Percentiles rank a stretch among this genome's conserved stretches.
Evolutionary conservation across 2,113 vertebrate genomes (phyloP).

Genomic region (Nansenia antarctica): DNA sequence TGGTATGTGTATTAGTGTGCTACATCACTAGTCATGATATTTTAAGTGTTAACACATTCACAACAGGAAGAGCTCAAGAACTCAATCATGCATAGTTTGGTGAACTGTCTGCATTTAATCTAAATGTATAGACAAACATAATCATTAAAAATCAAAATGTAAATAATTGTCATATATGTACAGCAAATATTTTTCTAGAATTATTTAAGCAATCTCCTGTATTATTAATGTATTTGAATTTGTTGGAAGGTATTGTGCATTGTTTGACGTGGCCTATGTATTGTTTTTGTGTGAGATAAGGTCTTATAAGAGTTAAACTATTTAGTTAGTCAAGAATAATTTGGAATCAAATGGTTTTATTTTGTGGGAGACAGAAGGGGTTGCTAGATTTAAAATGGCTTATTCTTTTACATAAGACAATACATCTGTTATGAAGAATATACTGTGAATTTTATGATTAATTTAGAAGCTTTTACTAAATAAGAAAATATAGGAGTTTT

Average conservation of each 20-base stretch:
- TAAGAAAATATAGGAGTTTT: conserved; percentile 31
- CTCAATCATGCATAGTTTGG: not conserved
- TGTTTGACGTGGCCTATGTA: conserved; percentile 52
- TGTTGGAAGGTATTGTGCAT: conserved; percentile 57
- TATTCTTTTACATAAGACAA: too few species aligned
- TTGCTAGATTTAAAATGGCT: too few species aligned
- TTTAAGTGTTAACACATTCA: not conserved
- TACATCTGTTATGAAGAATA: conserved; percentile 35
- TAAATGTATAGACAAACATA: conserved; percentile 33
- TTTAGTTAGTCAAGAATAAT: conserved; percentile 29
- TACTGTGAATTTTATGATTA: conserved; percentile 54
- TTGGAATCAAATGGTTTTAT: conserved; percentile 35
- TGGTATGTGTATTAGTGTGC: too few species aligned
- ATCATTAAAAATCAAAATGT: conserved; percentile 75
- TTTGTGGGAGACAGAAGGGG: conserved; percentile 21
- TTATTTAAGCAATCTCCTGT: conserved; percentile 92
- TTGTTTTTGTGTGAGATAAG: conserved; percentile 27
- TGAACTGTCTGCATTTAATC: conserved; percentile 13
- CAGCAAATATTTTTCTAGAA: conserved; percentile 92
- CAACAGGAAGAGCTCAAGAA: not conserved
- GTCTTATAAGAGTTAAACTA: conserved; percentile 1
- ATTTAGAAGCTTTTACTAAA: conserved; percentile 22
- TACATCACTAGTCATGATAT: too few species aligned
- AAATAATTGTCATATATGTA: conserved; percentile 93
- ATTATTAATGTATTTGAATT: conserved; percentile 70